Evolutionary conservation across 2,797 vertebrate species (phyloP).

Genomic region (Orestias chungarensis): DNA sequence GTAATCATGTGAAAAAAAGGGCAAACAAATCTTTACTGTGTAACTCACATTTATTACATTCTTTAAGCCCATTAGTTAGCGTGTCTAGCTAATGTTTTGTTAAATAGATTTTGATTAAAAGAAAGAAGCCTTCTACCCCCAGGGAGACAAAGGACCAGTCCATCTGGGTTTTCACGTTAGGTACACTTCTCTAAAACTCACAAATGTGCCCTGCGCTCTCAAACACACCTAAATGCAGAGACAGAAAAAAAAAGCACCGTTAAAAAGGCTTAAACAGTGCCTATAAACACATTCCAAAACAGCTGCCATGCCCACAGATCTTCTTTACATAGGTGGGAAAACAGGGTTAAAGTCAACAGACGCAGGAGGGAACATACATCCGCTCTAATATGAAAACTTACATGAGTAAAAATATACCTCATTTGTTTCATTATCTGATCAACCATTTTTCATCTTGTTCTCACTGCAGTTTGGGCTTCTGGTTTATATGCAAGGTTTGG

Average conservation of each 20-base stretch:
- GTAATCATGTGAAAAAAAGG: not conserved
- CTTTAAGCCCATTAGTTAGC: not conserved
- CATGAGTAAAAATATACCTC: not conserved
- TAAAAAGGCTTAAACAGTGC: conserved; percentile 17
- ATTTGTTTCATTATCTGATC: not conserved
- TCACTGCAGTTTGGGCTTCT: not conserved
- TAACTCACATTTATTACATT: conserved; percentile 6
- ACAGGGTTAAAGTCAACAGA: not conserved
- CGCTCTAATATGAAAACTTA: not conserved
- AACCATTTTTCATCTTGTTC: not conserved
- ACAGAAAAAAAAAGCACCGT: conserved; percentile 5
- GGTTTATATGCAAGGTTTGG: conserved; percentile 3
- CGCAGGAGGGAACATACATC: conserved; percentile 2
- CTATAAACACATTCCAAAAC: conserved; percentile 37
- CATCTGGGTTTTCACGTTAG: conserved; percentile 55
- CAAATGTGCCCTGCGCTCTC: conserved; percentile 22
- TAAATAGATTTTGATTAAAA: not conserved
- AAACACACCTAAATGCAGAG: conserved; percentile 47
- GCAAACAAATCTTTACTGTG: not conserved
- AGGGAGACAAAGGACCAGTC: conserved; percentile 30
- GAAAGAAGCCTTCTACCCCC: conserved; percentile 1
- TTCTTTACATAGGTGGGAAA: conserved; percentile 20
- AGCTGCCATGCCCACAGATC: conserved; percentile 6
- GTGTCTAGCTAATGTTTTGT: not conserved
- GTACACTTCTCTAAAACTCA: conserved; percentile 28